Evolutionary conservation across 2,888 invertebrate species (phyloP), one percentile per base, ranked within the genome.

Genomic region (Ormia ochracea): DNA sequence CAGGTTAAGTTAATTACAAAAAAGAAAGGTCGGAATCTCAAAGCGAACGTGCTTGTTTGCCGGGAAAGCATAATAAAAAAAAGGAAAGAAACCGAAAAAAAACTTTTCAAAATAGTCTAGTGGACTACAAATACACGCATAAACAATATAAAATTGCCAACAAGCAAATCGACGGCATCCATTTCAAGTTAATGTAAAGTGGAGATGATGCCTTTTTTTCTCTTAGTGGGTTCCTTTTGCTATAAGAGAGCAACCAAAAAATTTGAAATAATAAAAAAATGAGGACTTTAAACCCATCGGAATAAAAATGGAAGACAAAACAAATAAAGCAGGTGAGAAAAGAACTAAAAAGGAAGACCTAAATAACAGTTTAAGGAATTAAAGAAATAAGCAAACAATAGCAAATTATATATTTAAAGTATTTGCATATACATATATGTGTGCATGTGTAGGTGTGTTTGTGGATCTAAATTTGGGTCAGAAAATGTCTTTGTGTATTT

Each of bases 131-230:
- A 45, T 12, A 58, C 68, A 23, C 23, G n/a, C 43, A 56, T 41
- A 33, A 14, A 41, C 43, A 58, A 45, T 45, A 23, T 56, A 54
- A 54, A 68, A 54, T 68, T 54, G 23, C 54, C n/a, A 45, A 58
- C 26, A 36, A 36, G n/a, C 9, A 36, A 36, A 7, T 10, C 36
- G 36, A 10, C 41, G 10, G 14, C 61, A 72, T 48, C 38, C 61
- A 54, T 61, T 33, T 23, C 3, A 59, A 59, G 38, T 50, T 70
- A 59, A 70, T 38, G 50, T 38, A 59, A 14, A 70, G 70, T 31
- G 41, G 4, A 59, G 58, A 38, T 21, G 21, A n/a, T n/a, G n/a
- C n/a, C n/a, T n/a, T 48, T 54, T 26, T 45, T 68, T 33, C 31
- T 45, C 23, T 14, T 14, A 6, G n/a, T n/a, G n/a, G n/a, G n/a